Evolutionary conservation across 2,113 vertebrate genomes (phyloP), one percentile per base, ranked within the genome.

Genomic region (Amazona vittata): DNA sequence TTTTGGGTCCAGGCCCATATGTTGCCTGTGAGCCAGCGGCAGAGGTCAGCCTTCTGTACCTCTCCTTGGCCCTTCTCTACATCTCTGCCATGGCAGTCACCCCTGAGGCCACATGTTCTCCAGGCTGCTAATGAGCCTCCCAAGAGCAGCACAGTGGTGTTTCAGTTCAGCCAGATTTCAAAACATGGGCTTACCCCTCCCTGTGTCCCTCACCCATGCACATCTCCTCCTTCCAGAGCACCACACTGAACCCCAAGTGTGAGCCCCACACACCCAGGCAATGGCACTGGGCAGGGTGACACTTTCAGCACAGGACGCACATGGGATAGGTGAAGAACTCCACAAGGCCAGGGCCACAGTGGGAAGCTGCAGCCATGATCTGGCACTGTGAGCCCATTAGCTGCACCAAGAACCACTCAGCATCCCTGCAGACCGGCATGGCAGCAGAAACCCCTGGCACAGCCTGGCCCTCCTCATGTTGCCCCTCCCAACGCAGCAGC

Each of bases 241-340:
- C 25, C 20, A 25, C 1, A 0, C 2, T 24, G 41, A 41, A 15
- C 2, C 5, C 41, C 12, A 1, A 0, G 1, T 0, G 1, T 21
- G 22, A 83, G 47, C 41, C 31, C 2, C 81, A 22, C 0, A 0
- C 68, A 20, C 11, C 12, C 10, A 0, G 0, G 63, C 43, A 33
- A 7, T 1, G 39, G 57, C 62, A 28, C 20, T 0, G 0, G 47
- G 35, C 2, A 1, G 7, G 12, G 26, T 15, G 24, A 14, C 5
- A 6, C 20, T 62, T 68, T 22, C 52, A 33, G 81, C 47, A 15
- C 39, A 47, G 69, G 59, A 46, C 15, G 25, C n/a, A 7, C 3
- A 2, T 28, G 10, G 68, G 13, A 44, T 2, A 1, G 39, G 44
- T 4, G 16, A 60, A 24, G 17, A 19, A 49, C 39, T 12, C 55